A percentile compares a stretch with the other conserved stretches of the same genome.
Evolutionary conservation across 2,113 vertebrate genomes (phyloP).

Genomic region (Tringa solitaria): DNA sequence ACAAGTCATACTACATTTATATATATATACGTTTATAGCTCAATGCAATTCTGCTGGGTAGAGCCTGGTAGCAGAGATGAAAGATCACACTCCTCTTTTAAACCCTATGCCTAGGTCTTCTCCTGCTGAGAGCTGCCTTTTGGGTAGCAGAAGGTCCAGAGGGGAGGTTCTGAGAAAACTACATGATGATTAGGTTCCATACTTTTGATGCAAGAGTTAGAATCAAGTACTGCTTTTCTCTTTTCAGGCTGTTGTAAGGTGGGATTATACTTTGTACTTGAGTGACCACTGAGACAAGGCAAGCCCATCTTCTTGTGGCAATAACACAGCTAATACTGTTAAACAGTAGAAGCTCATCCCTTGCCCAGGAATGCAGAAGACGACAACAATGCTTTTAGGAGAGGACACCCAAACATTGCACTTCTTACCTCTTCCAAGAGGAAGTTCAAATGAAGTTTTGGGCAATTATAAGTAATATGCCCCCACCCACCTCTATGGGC

Average conservation of each 20-base stretch:
- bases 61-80: not conserved
- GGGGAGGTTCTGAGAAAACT: not conserved
- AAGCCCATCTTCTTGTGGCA: not conserved
- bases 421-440: not conserved
- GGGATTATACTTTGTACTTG: not conserved
- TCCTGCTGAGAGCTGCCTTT: not conserved
- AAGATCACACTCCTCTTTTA: not conserved
- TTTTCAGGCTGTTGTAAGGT: not conserved
- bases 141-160: not conserved
- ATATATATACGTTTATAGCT: not conserved
- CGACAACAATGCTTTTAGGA: not conserved
- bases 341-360: not conserved
- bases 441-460: not conserved
- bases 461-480: not conserved
- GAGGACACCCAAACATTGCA: not conserved
- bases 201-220: not conserved
- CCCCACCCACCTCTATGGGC: fast-evolving
- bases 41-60: not conserved
- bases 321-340: not conserved
- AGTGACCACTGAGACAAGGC: not conserved
- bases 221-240: not conserved
- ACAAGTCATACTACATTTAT: not conserved
- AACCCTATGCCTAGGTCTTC: not conserved
- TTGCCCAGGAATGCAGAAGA: not conserved
- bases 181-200: not conserved